A percentile compares a stretch with the other conserved stretches of the same genome.
Conservation (phyloP, 2,797 vertebrate species). For the Setipinna tenuifilis region DNA sequence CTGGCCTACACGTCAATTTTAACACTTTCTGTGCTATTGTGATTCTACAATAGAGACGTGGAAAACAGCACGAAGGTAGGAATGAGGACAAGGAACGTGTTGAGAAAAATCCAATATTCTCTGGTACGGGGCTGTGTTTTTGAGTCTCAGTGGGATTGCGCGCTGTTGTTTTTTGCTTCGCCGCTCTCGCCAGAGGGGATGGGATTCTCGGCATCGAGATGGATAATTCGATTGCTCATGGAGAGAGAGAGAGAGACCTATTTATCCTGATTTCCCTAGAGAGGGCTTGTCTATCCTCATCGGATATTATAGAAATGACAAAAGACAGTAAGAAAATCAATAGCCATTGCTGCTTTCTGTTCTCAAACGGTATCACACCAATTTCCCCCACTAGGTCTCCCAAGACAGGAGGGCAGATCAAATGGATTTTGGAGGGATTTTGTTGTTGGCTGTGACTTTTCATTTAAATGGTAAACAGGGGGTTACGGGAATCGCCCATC, state of each 20-base stretch:
- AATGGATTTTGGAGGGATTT: conserved; percentile 35
- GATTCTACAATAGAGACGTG: neutral
- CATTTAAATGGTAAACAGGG: conserved; percentile 43
- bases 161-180: neutral
- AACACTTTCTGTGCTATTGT: neutral
- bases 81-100: neutral
- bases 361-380: neutral
- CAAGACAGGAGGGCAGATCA: conserved; percentile 35
- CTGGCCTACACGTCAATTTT: neutral
- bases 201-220: conserved; percentile 5
- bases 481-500: neutral
- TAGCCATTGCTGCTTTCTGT: conserved; percentile 40
- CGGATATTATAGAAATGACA: conserved; percentile 56
- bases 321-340: conserved; percentile 56
- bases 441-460: conserved; percentile 26
- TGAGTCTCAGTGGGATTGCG: neutral
- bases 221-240: conserved; percentile 44
- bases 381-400: conserved; percentile 35
- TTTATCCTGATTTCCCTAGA: conserved; percentile 47
- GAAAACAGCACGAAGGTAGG: neutral
- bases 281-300: conserved; percentile 45
- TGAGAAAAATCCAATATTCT: conserved; percentile 18
- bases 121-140: neutral
- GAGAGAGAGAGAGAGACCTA: conserved; percentile 47
- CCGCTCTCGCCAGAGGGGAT: neutral